Percentiles rank a stretch among this genome's conserved stretches.
Evolutionary conservation across 2,888 invertebrate genomes (phyloP).

Genomic region (Agrochola circellaris): DNA sequence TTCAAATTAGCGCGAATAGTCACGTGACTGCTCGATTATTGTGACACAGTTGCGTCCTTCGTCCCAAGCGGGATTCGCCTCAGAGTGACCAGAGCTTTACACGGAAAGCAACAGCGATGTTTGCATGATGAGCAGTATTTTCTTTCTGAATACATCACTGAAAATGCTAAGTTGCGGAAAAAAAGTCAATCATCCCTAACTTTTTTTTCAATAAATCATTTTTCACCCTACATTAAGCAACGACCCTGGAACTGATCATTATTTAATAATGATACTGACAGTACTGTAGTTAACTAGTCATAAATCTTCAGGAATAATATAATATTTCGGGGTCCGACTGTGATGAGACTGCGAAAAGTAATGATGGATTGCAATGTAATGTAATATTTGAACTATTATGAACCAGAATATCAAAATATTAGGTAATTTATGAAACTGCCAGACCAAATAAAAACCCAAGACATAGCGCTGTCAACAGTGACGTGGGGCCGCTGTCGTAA

Average conservation of each 20-base stretch:
- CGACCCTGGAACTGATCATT: conserved; percentile 10
- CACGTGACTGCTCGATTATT: background rate
- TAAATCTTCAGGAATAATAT: conserved; percentile 39
- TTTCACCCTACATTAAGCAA: conserved; percentile 33
- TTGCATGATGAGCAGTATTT: background rate
- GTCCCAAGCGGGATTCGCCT: background rate
- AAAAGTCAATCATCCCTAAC: conserved; percentile 6
- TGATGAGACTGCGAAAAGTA: conserved; percentile 26
- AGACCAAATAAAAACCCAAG: no score
- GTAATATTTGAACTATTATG: background rate
- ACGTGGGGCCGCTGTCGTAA: no score
- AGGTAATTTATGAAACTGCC: no score
- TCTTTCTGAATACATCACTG: background rate
- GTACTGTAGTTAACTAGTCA: conserved; percentile 35
- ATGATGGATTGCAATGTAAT: conserved; percentile 30
- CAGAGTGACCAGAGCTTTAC: background rate
- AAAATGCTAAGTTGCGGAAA: conserved; percentile 5
- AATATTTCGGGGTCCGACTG: conserved; percentile 3
- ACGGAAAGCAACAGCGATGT: background rate
- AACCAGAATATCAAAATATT: no score
- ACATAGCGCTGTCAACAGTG: no score
- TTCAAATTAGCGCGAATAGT: no score
- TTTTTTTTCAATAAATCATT: conserved; percentile 39
- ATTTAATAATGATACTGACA: conserved; percentile 40
- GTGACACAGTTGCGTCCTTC: background rate